phyloP scores from a whole-genome alignment of 2,113 vertebrate species.

The Pedionomus torquatus region DNA sequence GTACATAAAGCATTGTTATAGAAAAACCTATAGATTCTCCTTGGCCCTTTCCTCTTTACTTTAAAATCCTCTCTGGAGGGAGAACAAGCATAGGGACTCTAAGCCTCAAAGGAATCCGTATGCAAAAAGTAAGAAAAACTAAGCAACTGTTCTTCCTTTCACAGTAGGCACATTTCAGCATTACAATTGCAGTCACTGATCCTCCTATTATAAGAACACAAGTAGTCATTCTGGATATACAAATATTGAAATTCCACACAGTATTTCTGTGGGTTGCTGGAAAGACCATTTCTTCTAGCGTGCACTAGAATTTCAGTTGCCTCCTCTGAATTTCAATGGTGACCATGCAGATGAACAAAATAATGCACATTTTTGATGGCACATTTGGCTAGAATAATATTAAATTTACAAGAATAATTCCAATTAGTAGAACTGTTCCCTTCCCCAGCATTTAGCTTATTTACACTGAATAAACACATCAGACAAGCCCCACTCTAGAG shows the following conservation, averaged over 20 bases:
- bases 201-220: not conserved
- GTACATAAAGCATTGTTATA: not conserved
- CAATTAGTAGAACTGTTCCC: conserved; percentile 41
- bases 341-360: conserved; percentile 36
- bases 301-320: not conserved
- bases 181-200: not conserved
- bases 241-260: not conserved
- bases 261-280: not conserved
- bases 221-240: not conserved
- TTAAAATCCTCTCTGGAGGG: not conserved
- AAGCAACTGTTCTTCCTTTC: not conserved
- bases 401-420: conserved; percentile 59
- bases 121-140: not conserved
- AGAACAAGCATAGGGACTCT: not conserved
- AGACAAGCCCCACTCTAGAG: conserved; percentile 26
- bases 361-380: conserved; percentile 58
- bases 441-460: conserved; percentile 49
- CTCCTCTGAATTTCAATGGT: conserved; percentile 41
- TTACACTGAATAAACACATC: conserved; percentile 65
- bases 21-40: not conserved
- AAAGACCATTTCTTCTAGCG: not conserved
- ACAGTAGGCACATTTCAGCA: not conserved
- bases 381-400: conserved; percentile 33
- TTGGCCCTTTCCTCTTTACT: not conserved
- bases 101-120: not conserved